phyloP scores from a whole-genome alignment of 2,888 invertebrate genomes.

The Trachelus stipa region DNA sequence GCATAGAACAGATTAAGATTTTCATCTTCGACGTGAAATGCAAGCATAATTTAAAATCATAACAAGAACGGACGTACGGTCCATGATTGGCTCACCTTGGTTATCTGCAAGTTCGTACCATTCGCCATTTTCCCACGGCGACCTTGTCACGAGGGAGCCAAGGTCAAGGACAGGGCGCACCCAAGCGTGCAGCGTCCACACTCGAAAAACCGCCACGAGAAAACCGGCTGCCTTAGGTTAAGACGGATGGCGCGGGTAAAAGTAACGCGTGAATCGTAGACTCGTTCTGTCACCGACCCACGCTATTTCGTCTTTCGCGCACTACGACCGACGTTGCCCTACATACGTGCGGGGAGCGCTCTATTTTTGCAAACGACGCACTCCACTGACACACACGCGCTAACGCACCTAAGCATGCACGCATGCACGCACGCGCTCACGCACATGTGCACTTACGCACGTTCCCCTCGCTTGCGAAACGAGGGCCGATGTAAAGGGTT shows the following conservation, averaged over 20 bases:
- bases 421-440: background rate
- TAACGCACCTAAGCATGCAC: too few species aligned
- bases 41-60: background rate
- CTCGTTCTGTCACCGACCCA: background rate
- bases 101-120: background rate
- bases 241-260: background rate
- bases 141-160: background rate
- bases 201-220: background rate
- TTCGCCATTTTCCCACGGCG: background rate
- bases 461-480: slow-evolving; percentile 18
- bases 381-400: slow-evolving; percentile 1
- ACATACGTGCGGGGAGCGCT: slow-evolving; percentile 4
- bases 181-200: background rate
- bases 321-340: background rate
- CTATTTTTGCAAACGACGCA: background rate
- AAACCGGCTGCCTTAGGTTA: background rate
- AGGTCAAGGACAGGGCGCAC: background rate
- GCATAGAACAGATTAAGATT: background rate
- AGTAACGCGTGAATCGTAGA: background rate
- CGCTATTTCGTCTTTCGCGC: background rate
- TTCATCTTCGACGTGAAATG: background rate
- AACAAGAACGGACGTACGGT: background rate
- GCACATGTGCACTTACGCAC: slow-evolving; percentile 20
- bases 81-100: background rate
- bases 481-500: slow-evolving; percentile 22